Evolutionary conservation across 2,113 vertebrate species (phyloP), one percentile per base, ranked within the genome.

Genomic region (Thalassoma bifasciatum): DNA sequence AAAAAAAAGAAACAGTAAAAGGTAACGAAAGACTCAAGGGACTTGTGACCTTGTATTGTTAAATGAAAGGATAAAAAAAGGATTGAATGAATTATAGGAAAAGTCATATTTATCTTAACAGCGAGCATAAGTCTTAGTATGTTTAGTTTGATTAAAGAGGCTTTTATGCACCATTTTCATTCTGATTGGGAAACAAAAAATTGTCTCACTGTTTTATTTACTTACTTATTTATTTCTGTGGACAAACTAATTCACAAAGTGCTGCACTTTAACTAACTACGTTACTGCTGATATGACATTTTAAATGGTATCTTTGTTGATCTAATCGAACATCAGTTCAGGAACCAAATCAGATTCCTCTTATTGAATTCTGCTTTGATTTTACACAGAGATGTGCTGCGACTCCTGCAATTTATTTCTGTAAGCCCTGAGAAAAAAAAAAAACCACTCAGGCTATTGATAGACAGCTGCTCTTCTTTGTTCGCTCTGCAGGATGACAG

Each of bases 391-490:
- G 23, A 44, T 6, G 36, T 81, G 79, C 36, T 42, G 19, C n/a
- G 5, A 23, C 21, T 34, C 57, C 37, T 24, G 12, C 14, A 8
- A 37, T 42, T 40, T 60, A 60, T 60, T 60, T 60, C 21, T 60
- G 37, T 42, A n/a, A 42, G 22, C 10, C 19, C 74, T 77, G 66
- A 66, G 67, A 86, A 81, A 69, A 63, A 86, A 81, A 69, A 63
- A 63, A 86, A 81, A 69, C 60, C 81, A 34, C 69, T 47, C 22
- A 38, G 60, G 59, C 73, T 74, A 54, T 85, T 90, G 89, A 92
- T 80, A 52, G 90, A 84, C 90, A 90, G 86, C 87, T 87, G 87
- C 83, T 80, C 52, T 57, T 90, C 89, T 91, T 93, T 90, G 89
- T 91, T 88, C 86, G 59, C 77, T 72, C 65, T 66, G 75, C 64